Evolutionary conservation across 2,888 invertebrate species (phyloP), one percentile per base, ranked within the genome.

Genomic region (Pyrocoelia pectoralis): DNA sequence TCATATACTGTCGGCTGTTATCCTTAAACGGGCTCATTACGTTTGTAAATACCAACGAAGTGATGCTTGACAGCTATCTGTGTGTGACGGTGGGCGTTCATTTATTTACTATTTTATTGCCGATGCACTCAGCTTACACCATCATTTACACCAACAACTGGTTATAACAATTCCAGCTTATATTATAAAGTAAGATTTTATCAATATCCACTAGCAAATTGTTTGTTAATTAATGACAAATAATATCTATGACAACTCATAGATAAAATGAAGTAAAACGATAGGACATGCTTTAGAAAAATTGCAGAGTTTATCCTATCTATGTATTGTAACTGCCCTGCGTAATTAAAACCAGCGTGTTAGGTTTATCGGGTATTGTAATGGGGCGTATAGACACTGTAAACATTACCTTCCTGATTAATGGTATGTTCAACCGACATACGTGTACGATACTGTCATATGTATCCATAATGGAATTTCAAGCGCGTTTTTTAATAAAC

Each of bases 281-380:
- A n/a, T n/a, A n/a, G n/a, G n/a, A n/a, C n/a, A n/a, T n/a, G n/a
- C n/a, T n/a, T n/a, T n/a, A n/a, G n/a, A n/a, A n/a, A n/a, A 24
- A 24, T 24, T 24, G 24, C 24, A 24, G n/a, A 24, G 24, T 24
- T 41, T 12, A 24, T 43, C 28, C 17, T 18, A 17, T 8, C 52
- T 52, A 52, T 41, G 58, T 43, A 6, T 24, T 24, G 24, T 24
- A 6, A 24, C 52, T 24, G 43, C 58, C 43, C 52, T 60, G 48
- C 17, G 49, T 60, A 60, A 60, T 60, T 60, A 60, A 60, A 54
- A 54, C 54, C 54, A 49, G 54, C 49, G 24, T 38, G 46, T 53
- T 54, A 38, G 49, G 49, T 60, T 60, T 60, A 54, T 60, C 60
- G 40, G 60, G 60, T 54, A 60, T 60, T 60, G 60, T 60, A 60